Conservation (phyloP, 1,140 invertebrate genomes). For the Sogatella furcifera region DNA sequence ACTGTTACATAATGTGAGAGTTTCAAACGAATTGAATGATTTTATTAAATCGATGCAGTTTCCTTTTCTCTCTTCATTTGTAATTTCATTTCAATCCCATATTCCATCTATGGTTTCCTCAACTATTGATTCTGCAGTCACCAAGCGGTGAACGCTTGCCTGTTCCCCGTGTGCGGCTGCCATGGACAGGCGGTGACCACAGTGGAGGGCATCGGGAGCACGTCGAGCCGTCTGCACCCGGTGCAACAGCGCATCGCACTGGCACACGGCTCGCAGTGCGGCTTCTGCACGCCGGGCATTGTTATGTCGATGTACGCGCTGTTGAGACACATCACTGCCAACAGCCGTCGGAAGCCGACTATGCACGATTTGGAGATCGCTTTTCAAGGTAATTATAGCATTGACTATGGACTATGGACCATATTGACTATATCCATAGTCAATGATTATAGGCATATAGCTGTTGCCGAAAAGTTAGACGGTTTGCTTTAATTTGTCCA, state of each 20-base stretch:
- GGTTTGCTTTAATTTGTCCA: too few relatives aligned
- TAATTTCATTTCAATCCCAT: too few relatives aligned
- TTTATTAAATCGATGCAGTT: too few relatives aligned
- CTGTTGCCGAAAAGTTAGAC: too few relatives aligned
- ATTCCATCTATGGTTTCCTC: neutral
- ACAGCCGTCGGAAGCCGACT: conserved; percentile 35
- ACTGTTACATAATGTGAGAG: too few relatives aligned
- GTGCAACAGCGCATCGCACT: conserved; percentile 79
- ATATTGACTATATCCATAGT: too few relatives aligned
- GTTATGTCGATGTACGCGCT: conserved; percentile 92
- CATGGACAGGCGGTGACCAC: conserved; percentile 81
- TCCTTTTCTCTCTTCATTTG: too few relatives aligned
- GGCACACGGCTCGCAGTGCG: conserved; percentile 82
- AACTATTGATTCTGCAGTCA: conserved; percentile 47
- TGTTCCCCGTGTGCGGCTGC: conserved; percentile 70
- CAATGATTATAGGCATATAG: too few relatives aligned
- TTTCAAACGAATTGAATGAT: too few relatives aligned
- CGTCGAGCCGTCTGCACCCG: conserved; percentile 58
- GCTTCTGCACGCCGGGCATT: conserved; percentile 85
- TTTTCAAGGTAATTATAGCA: conserved; percentile 66
- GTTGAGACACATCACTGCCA: conserved; percentile 44
- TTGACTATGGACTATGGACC: too few relatives aligned
- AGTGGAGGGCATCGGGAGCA: conserved; percentile 75
- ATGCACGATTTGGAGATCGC: conserved; percentile 69
- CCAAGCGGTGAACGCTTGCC: conserved; percentile 78